A percentile compares a stretch with the other conserved stretches of the same genome.
These are phyloP conservation scores for Centropus unirufus DNA, from an alignment of 2,113 vertebrate species.

Conservation along the genomic window DNA sequence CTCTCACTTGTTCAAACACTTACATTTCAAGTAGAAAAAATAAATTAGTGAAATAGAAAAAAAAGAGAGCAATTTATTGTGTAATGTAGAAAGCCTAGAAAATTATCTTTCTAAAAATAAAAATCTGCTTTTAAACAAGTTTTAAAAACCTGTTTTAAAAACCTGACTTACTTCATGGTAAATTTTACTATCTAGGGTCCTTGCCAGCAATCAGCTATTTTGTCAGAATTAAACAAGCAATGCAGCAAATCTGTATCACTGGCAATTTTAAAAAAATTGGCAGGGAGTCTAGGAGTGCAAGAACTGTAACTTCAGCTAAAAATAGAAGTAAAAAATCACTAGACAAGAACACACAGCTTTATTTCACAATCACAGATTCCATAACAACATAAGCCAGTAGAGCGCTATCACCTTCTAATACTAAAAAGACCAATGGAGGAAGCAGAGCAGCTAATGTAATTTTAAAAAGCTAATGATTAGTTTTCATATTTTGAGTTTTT, in stretches of 20 bases:
- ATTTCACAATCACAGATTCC: slow-evolving; percentile 11
- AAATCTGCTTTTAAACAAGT: not conserved
- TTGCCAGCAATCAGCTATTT: slow-evolving; percentile 7
- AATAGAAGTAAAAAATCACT: slow-evolving; percentile 12
- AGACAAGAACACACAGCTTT: not conserved
- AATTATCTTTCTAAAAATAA: slow-evolving; percentile 35
- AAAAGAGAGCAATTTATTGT: slow-evolving; percentile 57
- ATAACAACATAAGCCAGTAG: not conserved
- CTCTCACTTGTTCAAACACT: slow-evolving; percentile 80
- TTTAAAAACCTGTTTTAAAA: too few relatives aligned
- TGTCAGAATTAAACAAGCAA: slow-evolving; percentile 12
- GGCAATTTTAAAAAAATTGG: not conserved
- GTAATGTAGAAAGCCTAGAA: slow-evolving; percentile 34
- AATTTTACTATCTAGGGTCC: not conserved
- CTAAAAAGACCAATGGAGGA: not conserved
- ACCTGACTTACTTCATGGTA: not conserved
- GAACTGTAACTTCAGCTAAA: slow-evolving; percentile 29
- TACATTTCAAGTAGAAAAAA: slow-evolving; percentile 78
- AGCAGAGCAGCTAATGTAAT: not conserved
- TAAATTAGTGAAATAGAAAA: slow-evolving; percentile 72
- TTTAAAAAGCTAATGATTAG: not conserved
- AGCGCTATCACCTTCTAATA: not conserved
- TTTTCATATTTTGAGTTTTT: not conserved
- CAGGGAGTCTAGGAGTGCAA: not conserved
- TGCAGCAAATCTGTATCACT: not conserved